Percentiles rank a stretch among this genome's conserved stretches.
Conservation (phyloP, 2,888 invertebrate species). For the Tetrapedia diversipes region DNA sequence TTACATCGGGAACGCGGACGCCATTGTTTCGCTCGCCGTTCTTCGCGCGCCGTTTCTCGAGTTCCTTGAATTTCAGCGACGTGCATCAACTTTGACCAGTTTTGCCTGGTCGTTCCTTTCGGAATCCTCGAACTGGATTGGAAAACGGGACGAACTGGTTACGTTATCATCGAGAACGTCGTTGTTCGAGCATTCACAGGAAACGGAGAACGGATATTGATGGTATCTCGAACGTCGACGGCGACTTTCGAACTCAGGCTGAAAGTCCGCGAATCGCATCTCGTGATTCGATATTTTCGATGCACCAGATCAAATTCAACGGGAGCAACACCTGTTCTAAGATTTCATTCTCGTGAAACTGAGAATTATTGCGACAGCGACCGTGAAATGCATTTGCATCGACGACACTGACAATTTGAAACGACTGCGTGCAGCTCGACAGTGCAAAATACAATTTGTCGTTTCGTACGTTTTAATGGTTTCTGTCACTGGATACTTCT, state of each 20-base stretch:
- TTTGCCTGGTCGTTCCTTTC: not conserved
- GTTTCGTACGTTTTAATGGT: too few relatives aligned
- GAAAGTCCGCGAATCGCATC: constrained; percentile 7
- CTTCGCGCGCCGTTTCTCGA: constrained; percentile 25
- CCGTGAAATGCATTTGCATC: not conserved
- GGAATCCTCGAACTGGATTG: too few relatives aligned
- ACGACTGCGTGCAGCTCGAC: not conserved
- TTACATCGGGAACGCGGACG: constrained; percentile 16
- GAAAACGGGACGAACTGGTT: not conserved
- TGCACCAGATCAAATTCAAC: too few relatives aligned
- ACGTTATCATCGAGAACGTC: constrained; percentile 4
- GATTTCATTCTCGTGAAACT: not conserved
- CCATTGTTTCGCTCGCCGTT: constrained; percentile 37
- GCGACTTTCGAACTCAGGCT: not conserved
- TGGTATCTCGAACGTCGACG: too few relatives aligned
- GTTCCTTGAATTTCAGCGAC: constrained; percentile 43
- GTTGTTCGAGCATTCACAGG: constrained; percentile 7
- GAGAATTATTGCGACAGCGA: not conserved
- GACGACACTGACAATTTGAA: not conserved
- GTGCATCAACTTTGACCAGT: constrained; percentile 29
- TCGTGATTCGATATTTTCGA: constrained; percentile 1
- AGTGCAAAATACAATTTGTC: not conserved
- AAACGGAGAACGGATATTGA: too few relatives aligned
- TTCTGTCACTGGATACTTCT: too few relatives aligned
- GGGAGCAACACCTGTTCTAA: not conserved